Evolutionary conservation across 1,140 invertebrate species (phyloP), one percentile per base, ranked within the genome.

Genomic region (Achatina immaculata): DNA sequence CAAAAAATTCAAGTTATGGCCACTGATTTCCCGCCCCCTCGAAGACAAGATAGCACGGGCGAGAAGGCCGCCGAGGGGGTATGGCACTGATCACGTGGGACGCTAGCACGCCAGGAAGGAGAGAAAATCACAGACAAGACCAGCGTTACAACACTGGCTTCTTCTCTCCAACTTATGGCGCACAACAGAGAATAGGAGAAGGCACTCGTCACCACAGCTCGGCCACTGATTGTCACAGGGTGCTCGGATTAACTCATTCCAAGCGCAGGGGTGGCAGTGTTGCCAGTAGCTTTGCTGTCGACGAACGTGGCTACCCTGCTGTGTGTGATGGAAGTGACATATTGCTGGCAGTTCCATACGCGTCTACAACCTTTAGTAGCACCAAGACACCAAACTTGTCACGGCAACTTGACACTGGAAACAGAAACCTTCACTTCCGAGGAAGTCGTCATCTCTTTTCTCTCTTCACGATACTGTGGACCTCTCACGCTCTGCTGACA

Each of bases 11-110:
- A n/a, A n/a, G n/a, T n/a, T n/a, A n/a, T n/a, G n/a, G n/a, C n/a
- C n/a, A n/a, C n/a, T n/a, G n/a, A n/a, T n/a, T n/a, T n/a, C n/a
- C n/a, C n/a, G n/a, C n/a, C n/a, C n/a, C n/a, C n/a, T n/a, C n/a
- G 28, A 62, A 62, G 58, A 62, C n/a, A 31, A 62, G 58, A 16
- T 19, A 28, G 58, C n/a, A 28, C 58, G 58, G 28, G 58, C 58
- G 58, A 28, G 1, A 31, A 62, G 58, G 58, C 21, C 58, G 58
- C 58, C 31, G 51, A 19, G 58, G 58, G 31, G 28, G 58, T 21
- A 62, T 62, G 58, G 58, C 58, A 62, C 28, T 62, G 58, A 62
- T 62, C 58, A 62, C 58, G n/a, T 62, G 58, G 28, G 2, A 28
- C 28, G n/a, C 58, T 6, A 62, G 58, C 58, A 62, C 58, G 28